Evolutionary conservation across 2,113 vertebrate species (phyloP).

Genomic region (Collichthys lucidus): DNA sequence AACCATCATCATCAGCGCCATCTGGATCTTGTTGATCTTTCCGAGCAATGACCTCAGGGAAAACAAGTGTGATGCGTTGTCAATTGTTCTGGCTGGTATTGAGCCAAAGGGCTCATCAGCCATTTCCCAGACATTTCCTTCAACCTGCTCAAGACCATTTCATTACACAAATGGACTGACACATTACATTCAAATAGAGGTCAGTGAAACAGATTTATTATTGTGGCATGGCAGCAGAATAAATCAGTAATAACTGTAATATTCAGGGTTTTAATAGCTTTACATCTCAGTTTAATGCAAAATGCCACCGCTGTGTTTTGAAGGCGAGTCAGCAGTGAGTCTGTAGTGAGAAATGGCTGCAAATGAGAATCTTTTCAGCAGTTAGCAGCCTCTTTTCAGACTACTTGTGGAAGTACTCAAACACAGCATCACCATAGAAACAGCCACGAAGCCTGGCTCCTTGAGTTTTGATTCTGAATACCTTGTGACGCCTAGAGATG

Average conservation of each 20-base stretch:
- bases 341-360: constrained; percentile 25
- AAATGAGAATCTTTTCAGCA: constrained; percentile 53
- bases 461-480: constrained; percentile 71
- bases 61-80: constrained; percentile 40
- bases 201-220: constrained; percentile 22
- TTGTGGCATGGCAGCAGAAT: constrained; percentile 14
- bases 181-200: constrained; percentile 46
- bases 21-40: constrained; percentile 28
- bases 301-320: constrained; percentile 37
- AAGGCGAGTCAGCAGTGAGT: constrained; percentile 16
- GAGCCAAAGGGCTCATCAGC: constrained; percentile 46
- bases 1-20: constrained; percentile 13
- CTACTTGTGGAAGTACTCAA: constrained; percentile 72
- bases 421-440: constrained; percentile 74
- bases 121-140: constrained; percentile 49
- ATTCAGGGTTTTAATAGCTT: constrained; percentile 12
- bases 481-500: constrained; percentile 46
- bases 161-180: constrained; percentile 42
- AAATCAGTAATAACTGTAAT: constrained; percentile 18
- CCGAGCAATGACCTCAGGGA: constrained; percentile 36
- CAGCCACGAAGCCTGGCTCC: constrained; percentile 65
- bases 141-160: constrained; percentile 24
- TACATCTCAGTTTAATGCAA: constrained; percentile 18
- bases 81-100: constrained; percentile 45
- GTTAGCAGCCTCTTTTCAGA: constrained; percentile 47